These are phyloP conservation scores for Hemicentrotus pulcherrimus DNA, from an alignment of 35 echinoderm and acorn worm genomes.

Conservation along the genomic window DNA sequence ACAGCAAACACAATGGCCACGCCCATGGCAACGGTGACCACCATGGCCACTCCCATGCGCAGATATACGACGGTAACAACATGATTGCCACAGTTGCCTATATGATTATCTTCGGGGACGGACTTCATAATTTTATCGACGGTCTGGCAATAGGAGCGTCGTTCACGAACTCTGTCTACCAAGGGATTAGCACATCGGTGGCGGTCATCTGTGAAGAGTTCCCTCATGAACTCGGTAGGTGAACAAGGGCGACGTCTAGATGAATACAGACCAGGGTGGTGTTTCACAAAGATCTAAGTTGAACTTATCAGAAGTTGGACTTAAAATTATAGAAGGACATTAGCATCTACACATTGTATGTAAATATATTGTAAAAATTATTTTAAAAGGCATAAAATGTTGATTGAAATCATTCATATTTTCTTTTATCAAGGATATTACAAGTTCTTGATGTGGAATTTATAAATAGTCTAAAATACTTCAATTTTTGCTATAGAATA, in stretches of 20 bases:
- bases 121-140: constrained; percentile 69
- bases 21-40: not conserved
- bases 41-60: not conserved
- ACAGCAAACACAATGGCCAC: not conserved
- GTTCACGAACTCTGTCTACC: constrained; percentile 46
- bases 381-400: too few relatives aligned
- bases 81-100: constrained; percentile 49
- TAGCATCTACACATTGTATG: too few relatives aligned
- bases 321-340: too few relatives aligned
- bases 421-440: too few relatives aligned
- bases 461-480: too few relatives aligned
- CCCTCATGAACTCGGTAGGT: constrained; percentile 70
- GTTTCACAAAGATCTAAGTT: too few relatives aligned
- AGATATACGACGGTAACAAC: constrained; percentile 8
- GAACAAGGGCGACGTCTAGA: not conserved
- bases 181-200: constrained; percentile 58
- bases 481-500: too few relatives aligned
- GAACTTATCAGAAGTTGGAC: too few relatives aligned
- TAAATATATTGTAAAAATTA: too few relatives aligned
- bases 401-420: too few relatives aligned
- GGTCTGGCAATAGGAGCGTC: constrained; percentile 73
- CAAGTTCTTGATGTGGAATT: too few relatives aligned
- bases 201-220: constrained; percentile 70
- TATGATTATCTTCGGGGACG: constrained; percentile 65
- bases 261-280: too few relatives aligned